Evolutionary conservation across 2,888 invertebrate species (phyloP), one percentile per base, ranked within the genome.

Genomic region (Aphrophora alni): DNA sequence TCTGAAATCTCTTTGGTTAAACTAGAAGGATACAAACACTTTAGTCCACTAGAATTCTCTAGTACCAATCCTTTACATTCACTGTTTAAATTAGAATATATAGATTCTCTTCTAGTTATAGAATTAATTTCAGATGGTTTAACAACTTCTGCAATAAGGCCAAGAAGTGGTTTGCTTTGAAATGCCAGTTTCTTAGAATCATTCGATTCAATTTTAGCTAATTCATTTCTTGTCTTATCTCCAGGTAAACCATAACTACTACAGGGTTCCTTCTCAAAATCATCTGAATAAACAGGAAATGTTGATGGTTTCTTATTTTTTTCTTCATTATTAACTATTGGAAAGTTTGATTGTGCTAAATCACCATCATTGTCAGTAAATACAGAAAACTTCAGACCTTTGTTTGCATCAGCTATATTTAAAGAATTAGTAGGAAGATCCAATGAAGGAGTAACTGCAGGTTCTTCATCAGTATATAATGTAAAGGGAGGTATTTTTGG

Each of bases 381-480:
- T n/a, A 59, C 59, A 21, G 59, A 59, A 59, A 59, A 59, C 21
- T 21, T 5, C 21, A 3, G 21, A 21, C 21, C 5, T 21, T 59
- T 59, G 21, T 59, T 59, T 59, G 21, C 10, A 17, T 44, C 44
- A 7, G 44, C 12, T 8, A 71, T 72, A 28, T 78, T 38, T 44
- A 78, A 71, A 0, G 74, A 14, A 28, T 26, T 25, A 17, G 14
- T 33, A 25, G 38, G 24, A 17, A 38, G 24, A 5, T 44, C 7
- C 21, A 27, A 5, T 4, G 71, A 1, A 33, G 72, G 38, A 12
- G 38, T 26, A 1, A 59, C 28, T 17, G 72, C 68, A 21, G 81
- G 73, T 26, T 77, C 70, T 7, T 81, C 81, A 28, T 81, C 81
- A 38, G 74, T 73, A 51, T 38, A 81, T 17, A 81, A 26, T 3